These are phyloP conservation scores for Lacanobia oleracea DNA, from an alignment of 2,888 invertebrate genomes.

Conservation along the genomic window DNA sequence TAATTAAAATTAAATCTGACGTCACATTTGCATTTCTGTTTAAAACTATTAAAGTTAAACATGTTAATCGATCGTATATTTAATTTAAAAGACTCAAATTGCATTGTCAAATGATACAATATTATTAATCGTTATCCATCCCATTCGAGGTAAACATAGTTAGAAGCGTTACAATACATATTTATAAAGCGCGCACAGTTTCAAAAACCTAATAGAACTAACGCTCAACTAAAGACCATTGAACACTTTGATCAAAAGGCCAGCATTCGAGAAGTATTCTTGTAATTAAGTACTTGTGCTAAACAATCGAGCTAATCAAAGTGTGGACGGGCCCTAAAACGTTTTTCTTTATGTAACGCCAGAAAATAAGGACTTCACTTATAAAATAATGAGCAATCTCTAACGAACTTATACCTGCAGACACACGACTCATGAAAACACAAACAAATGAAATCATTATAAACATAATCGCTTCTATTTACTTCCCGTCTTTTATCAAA, in stretches of 20 bases:
- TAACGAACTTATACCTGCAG: constrained; percentile 10
- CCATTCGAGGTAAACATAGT: neutral
- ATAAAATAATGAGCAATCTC: constrained; percentile 54
- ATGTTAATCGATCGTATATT: neutral
- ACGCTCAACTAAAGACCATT: neutral
- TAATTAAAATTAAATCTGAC: constrained; percentile 47
- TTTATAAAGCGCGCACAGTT: neutral
- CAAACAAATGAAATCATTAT: constrained; percentile 23
- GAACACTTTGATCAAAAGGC: constrained; percentile 2
- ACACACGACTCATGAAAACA: neutral
- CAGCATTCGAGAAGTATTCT: neutral
- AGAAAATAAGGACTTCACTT: constrained; percentile 48
- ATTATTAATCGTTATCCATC: neutral
- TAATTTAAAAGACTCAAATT: neutral
- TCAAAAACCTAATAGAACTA: neutral
- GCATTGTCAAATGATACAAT: constrained; percentile 21
- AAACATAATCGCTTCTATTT: constrained; percentile 11
- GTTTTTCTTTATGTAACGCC: constrained; percentile 40
- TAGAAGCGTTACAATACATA: constrained; percentile 2
- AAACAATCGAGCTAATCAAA: neutral
- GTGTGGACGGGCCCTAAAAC: neutral
- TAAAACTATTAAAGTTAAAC: constrained; percentile 1
- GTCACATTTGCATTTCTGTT: constrained; percentile 26
- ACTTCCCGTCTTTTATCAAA: constrained; percentile 10
- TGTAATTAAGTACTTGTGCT: constrained; percentile 21